Evolutionary conservation across 2,113 vertebrate species (phyloP).

Genomic region (Elgaria multicarinata): DNA sequence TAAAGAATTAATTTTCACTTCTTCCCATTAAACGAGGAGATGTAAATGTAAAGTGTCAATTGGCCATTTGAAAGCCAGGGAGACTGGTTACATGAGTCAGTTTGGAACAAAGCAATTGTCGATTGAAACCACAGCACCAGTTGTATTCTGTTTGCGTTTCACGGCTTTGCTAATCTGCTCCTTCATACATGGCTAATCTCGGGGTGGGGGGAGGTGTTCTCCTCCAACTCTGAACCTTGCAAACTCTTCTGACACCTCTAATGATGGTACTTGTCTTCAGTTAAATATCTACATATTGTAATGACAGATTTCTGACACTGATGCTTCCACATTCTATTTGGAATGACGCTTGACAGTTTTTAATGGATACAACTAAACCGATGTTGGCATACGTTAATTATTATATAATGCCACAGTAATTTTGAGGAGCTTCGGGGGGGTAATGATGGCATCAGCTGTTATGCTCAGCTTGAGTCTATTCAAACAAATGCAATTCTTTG

Average conservation of each 20-base stretch:
- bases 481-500: conserved; percentile 66
- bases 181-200: neutral
- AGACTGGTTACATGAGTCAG: neutral
- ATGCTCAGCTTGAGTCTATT: conserved; percentile 67
- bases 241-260: conserved; percentile 17
- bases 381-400: conserved; percentile 72
- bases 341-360: conserved; percentile 59
- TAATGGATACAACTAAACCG: conserved; percentile 59
- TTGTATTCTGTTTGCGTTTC: neutral
- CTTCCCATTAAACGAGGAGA: neutral
- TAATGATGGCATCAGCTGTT: conserved; percentile 69
- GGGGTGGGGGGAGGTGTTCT: neutral
- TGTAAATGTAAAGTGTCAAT: neutral
- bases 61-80: neutral
- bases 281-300: conserved; percentile 32
- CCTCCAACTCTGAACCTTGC: neutral
- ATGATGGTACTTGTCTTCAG: conserved; percentile 33
- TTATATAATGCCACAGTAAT: conserved; percentile 65
- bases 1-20: neutral
- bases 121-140: neutral
- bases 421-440: conserved; percentile 56
- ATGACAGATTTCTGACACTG: conserved; percentile 50
- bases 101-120: neutral
- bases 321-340: conserved; percentile 61
- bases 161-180: neutral